Percentiles rank a stretch among this genome's conserved stretches.
Conservation (phyloP, 2,888 invertebrate species). For the Cephonodes hylas region DNA sequence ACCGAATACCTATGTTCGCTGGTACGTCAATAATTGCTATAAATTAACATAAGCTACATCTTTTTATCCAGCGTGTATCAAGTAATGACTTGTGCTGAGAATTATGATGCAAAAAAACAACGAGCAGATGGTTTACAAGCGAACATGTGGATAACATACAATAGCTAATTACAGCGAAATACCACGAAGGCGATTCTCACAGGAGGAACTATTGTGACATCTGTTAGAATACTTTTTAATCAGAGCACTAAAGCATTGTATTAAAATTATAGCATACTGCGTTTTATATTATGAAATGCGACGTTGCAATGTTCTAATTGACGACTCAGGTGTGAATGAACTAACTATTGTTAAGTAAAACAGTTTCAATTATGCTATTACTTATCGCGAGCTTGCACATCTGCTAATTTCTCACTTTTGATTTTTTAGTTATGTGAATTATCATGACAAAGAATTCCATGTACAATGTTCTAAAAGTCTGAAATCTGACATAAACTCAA, state of each 20-base stretch:
- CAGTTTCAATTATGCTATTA: neutral
- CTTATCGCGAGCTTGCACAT: no score
- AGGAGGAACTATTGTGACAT: neutral
- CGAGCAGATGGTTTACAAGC: neutral
- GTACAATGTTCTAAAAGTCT: no score
- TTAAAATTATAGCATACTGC: neutral
- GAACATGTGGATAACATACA: neutral
- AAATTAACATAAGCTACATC: neutral
- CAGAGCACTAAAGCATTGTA: neutral
- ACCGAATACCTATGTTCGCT: neutral
- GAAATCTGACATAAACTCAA: no score
- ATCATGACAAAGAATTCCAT: no score
- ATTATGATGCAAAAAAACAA: neutral
- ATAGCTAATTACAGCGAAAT: neutral
- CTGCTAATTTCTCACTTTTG: no score
- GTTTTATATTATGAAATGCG: neutral
- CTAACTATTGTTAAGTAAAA: neutral
- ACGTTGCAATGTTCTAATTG: no score
- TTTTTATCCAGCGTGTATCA: neutral
- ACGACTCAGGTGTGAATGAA: neutral
- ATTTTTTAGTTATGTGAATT: no score
- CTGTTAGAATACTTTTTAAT: neutral
- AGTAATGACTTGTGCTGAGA: neutral
- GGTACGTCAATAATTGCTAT: neutral
- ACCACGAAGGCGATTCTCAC: neutral